These are phyloP conservation scores for Nomia melanderi DNA, from an alignment of 1,140 invertebrate genomes.

Conservation along the genomic window DNA sequence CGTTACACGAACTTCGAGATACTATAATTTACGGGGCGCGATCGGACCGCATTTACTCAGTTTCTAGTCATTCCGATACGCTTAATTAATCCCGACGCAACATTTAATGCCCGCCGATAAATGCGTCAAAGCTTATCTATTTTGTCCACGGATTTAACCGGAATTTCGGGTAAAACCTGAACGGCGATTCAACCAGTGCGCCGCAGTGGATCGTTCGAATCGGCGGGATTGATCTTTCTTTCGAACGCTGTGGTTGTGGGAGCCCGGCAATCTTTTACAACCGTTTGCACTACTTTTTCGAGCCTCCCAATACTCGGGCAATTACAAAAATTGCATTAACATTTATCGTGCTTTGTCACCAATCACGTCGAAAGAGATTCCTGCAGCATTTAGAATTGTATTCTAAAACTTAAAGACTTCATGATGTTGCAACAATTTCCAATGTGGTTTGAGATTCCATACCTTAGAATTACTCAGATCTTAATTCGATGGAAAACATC, in stretches of 20 bases:
- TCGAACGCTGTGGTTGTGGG: background rate
- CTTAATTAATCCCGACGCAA: conserved; percentile 22
- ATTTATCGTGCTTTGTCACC: too few relatives aligned
- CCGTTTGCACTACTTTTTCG: too few relatives aligned
- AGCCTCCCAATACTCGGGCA: too few relatives aligned
- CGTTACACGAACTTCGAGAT: background rate
- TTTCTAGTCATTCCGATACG: conserved; percentile 36
- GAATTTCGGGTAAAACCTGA: conserved; percentile 17
- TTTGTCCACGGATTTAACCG: conserved; percentile 41
- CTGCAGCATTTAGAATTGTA: too few relatives aligned
- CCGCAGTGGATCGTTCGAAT: background rate
- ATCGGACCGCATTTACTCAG: conserved; percentile 31
- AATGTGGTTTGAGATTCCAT: too few relatives aligned
- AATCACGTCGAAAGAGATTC: too few relatives aligned
- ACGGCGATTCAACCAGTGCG: background rate
- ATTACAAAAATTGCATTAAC: too few relatives aligned
- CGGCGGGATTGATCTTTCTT: background rate
- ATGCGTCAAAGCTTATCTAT: conserved; percentile 45
- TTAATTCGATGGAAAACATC: too few relatives aligned
- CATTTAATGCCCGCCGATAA: conserved; percentile 45
- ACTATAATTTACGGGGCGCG: conserved; percentile 25
- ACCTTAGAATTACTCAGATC: too few relatives aligned
- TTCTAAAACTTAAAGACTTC: too few relatives aligned
- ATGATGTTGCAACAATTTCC: too few relatives aligned
- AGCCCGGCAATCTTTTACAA: too few relatives aligned